These are phyloP conservation scores for Archips xylosteana DNA, from an alignment of 2,888 invertebrate genomes.

Conservation along the genomic window DNA sequence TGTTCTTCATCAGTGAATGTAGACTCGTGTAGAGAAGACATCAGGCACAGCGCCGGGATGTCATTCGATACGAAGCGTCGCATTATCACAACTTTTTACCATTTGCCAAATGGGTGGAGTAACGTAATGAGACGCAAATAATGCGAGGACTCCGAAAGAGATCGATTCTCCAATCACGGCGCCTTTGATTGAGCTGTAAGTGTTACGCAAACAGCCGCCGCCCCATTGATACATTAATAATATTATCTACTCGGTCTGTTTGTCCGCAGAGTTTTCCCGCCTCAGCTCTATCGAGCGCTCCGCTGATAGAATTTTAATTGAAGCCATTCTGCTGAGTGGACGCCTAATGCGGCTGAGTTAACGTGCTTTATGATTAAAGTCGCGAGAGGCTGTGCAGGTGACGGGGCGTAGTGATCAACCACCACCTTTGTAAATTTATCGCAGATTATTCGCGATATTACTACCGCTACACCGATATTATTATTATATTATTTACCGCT, in stretches of 20 bases:
- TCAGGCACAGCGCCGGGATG: too few species aligned
- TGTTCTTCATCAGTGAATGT: too few species aligned
- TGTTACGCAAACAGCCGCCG: constrained; percentile 33
- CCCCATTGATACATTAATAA: constrained; percentile 35
- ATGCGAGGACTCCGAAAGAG: background rate
- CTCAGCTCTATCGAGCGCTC: background rate
- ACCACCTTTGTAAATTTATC: too few species aligned
- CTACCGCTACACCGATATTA: too few species aligned
- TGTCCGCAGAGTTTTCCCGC: constrained; percentile 6
- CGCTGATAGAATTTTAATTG: constrained; percentile 40
- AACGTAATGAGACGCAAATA: background rate
- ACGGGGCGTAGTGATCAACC: background rate
- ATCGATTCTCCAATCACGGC: constrained; percentile 36
- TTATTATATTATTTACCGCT: too few species aligned
- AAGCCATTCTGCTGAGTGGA: constrained; percentile 19
- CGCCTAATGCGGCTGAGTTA: background rate
- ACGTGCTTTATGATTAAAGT: background rate
- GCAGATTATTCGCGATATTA: too few species aligned
- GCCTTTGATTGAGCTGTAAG: constrained; percentile 37
- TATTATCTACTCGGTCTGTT: constrained; percentile 19
- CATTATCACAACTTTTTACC: background rate
- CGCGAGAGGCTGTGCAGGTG: background rate
- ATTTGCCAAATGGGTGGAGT: background rate
- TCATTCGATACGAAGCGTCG: too few species aligned
- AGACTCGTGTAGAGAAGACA: too few species aligned